These are phyloP conservation scores for Drosophila kambysellisi DNA, from an alignment of 2,888 invertebrate genomes.

Conservation along the genomic window DNA sequence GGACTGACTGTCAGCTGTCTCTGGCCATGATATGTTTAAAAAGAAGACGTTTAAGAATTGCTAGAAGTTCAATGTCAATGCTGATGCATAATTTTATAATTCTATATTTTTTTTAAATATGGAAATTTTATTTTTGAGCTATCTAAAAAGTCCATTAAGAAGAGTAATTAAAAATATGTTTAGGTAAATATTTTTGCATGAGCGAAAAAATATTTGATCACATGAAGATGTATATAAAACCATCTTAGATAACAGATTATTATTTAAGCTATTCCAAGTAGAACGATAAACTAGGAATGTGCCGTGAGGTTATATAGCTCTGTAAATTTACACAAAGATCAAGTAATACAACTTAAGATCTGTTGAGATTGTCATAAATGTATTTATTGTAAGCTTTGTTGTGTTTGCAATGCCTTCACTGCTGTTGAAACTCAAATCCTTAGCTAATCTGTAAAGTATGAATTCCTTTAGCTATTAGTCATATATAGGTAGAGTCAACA, in stretches of 20 bases:
- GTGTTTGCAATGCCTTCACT: slow-evolving; percentile 1
- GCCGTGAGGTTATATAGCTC: neutral
- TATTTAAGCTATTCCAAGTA: neutral
- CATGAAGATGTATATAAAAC: neutral
- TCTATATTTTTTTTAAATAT: neutral
- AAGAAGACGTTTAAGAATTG: neutral
- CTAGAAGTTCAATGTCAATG: slow-evolving; percentile 48
- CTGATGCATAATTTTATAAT: neutral
- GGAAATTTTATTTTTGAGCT: neutral
- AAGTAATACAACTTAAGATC: slow-evolving; percentile 8
- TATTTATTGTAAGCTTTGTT: slow-evolving; percentile 14
- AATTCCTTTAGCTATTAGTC: slow-evolving; percentile 30
- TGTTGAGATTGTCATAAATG: slow-evolving; percentile 2
- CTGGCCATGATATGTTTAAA: neutral
- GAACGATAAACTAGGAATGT: neutral
- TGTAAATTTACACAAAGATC: slow-evolving; percentile 10
- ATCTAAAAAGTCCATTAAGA: neutral
- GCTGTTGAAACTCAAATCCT: slow-evolving; percentile 2
- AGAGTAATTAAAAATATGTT: neutral
- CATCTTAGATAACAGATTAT: neutral
- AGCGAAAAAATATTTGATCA: slow-evolving; percentile 5
- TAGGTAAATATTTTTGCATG: slow-evolving; percentile 8
- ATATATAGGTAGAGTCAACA: slow-evolving; percentile 8
- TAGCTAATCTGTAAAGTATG: neutral
- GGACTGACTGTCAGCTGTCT: neutral